Evolutionary conservation across 1,140 invertebrate genomes (phyloP), one percentile per base, ranked within the genome.

Genomic region (Planococcus citri): DNA sequence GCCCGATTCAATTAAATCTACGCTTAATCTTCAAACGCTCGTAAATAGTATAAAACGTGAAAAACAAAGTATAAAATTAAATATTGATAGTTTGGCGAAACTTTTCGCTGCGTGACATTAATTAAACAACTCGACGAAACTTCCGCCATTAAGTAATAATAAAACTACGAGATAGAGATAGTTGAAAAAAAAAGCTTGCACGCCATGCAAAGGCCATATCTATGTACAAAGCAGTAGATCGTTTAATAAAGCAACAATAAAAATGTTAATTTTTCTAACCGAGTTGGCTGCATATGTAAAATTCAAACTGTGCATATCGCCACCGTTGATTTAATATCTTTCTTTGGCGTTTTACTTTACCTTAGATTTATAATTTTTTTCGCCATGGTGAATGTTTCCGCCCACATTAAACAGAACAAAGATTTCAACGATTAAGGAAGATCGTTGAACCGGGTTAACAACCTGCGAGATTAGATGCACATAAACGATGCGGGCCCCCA

Each of bases 361-460:
- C 12, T 51, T 17, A 51, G 41, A 51, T 51, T 51, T 51, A 51
- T 51, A 51, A 51, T 51, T 51, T 51, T 51, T 51, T 51, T 51
- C 41, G 41, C 17, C 17, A 20, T 20, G 41, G 41, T 20, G 41
- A 51, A 51, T 51, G 41, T 20, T 17, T 51, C 41, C 41, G 41
- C 41, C 41, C 41, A 51, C 41, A 51, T 51, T 51, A 9, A 51
- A 20, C 41, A 51, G 41, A 51, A 51, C 41, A 51, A 51, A 51
- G 41, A 51, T 51, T 51, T 51, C 41, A 9, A 51, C 41, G 41
- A 51, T 51, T 51, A 51, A 51, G 41, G 41, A 51, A 51, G 41
- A 51, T 51, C 41, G 41, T 51, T 51, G 41, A 51, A 51, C 41
- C 41, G 41, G 41, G 41, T 51, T 51, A 51, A 51, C 41, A 51